Conservation (phyloP, 2,113 vertebrate species). For the Vidua macroura region DNA sequence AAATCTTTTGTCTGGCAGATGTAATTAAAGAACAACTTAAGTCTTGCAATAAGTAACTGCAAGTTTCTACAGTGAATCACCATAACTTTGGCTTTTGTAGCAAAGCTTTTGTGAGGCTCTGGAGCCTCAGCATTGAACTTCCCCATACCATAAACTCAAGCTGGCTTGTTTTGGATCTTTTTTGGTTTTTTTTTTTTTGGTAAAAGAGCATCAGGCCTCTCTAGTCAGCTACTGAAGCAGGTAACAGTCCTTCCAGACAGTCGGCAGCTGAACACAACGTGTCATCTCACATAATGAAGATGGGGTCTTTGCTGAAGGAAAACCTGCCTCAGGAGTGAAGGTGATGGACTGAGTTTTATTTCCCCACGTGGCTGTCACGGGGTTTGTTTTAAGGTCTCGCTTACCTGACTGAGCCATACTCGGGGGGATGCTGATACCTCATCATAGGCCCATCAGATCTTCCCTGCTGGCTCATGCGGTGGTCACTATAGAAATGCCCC, state of each 20-base stretch:
- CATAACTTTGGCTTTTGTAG: neutral
- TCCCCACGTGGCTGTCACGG: neutral
- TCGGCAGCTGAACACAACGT: neutral
- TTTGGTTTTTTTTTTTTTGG: too few relatives aligned
- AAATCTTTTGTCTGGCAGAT: neutral
- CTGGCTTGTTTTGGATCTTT: neutral
- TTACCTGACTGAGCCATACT: conserved; percentile 96
- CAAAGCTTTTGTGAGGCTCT: neutral
- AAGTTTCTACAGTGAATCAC: conserved; percentile 21
- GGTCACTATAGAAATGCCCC: conserved; percentile 87
- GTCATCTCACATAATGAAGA: neutral
- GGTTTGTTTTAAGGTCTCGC: conserved; percentile 16
- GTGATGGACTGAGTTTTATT: neutral
- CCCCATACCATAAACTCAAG: neutral
- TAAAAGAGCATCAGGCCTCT: neutral
- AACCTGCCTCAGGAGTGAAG: neutral
- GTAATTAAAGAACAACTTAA: neutral
- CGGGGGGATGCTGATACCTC: conserved; percentile 96
- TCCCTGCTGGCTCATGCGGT: conserved; percentile 81
- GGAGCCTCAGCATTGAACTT: neutral
- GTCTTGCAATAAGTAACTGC: neutral
- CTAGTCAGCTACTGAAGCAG: neutral
- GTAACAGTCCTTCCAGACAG: neutral
- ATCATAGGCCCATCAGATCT: conserved; percentile 87
- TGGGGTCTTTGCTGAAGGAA: neutral